phyloP scores from a whole-genome alignment of 2,797 vertebrate genomes.

The Rachycentron canadum region DNA sequence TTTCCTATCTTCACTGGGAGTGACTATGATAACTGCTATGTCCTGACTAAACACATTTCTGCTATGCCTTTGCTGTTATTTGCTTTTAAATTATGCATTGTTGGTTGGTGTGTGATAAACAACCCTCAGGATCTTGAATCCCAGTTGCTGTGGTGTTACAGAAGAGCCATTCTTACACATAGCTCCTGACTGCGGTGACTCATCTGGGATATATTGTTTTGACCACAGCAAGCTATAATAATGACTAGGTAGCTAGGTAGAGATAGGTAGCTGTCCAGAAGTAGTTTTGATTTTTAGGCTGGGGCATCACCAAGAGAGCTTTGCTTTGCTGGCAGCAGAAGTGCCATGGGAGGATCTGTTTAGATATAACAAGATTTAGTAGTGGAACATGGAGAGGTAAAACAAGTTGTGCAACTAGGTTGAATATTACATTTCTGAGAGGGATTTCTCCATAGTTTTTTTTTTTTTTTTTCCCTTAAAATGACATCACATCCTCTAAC shows the following conservation, averaged over 20 bases:
- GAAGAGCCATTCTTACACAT: conserved; percentile 10
- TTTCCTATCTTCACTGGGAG: conserved; percentile 19
- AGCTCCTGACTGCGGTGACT: conserved; percentile 32
- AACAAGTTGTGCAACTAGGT: neutral
- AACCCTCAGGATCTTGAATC: conserved; percentile 2
- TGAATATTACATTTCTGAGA: neutral
- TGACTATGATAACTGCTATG: conserved; percentile 7
- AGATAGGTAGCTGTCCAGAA: neutral
- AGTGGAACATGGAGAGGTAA: neutral
- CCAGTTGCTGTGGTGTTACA: neutral
- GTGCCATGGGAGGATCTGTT: conserved; percentile 22
- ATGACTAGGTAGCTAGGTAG: neutral
- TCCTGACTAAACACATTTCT: conserved; percentile 19
- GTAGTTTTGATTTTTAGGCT: conserved; percentile 11
- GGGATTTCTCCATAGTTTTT: neutral
- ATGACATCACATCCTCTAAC: conserved; percentile 14
- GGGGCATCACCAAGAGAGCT: neutral
- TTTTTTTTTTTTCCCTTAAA: neutral
- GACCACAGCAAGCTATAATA: conserved; percentile 8
- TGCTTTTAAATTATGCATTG: conserved; percentile 37
- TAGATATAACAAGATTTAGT: conserved; percentile 1
- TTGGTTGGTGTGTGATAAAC: conserved; percentile 30
- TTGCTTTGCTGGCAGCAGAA: conserved; percentile 12
- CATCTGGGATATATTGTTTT: conserved; percentile 32
- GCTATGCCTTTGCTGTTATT: conserved; percentile 7